A percentile compares a stretch with the other conserved stretches of the same genome.
Evolutionary conservation across 1,140 invertebrate genomes (phyloP).

Genomic region (Pissodes strobi): DNA sequence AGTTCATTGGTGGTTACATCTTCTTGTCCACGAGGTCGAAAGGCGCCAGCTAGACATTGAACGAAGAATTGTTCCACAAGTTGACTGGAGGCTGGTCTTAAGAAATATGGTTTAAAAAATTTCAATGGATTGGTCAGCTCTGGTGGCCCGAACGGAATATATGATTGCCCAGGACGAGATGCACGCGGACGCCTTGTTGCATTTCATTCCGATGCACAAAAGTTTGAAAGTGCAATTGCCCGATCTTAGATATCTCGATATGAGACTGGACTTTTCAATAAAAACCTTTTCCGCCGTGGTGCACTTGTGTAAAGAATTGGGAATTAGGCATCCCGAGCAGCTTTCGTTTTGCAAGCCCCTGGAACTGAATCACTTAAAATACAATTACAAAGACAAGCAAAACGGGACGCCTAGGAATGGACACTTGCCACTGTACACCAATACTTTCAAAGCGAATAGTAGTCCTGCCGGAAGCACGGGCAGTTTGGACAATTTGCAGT

Average conservation of each 20-base stretch:
- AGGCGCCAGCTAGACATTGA: constrained; percentile 95
- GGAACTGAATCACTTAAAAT: constrained; percentile 81
- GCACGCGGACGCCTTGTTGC: constrained; percentile 90
- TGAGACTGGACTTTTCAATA: constrained; percentile 93
- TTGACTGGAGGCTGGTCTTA: constrained; percentile 95
- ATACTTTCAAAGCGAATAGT: constrained; percentile 73
- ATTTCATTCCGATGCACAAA: constrained; percentile 99
- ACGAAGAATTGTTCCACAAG: constrained; percentile 98
- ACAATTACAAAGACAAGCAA: constrained; percentile 75
- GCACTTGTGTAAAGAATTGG: constrained; percentile 93
- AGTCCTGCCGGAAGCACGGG: constrained; percentile 72
- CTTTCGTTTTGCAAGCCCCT: constrained; percentile 92
- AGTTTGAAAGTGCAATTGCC: constrained; percentile 86
- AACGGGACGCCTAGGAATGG: constrained; percentile 50
- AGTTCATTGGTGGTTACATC: constrained; percentile 99
- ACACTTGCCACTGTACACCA: constrained; percentile 72
- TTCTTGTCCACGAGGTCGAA: constrained; percentile 98
- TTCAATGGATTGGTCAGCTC: constrained; percentile 97
- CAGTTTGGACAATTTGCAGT: constrained; percentile 69
- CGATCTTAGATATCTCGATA: constrained; percentile 90
- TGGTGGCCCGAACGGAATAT: constrained; percentile 91
- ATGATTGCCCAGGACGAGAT: constrained; percentile 98
- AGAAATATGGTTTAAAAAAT: constrained; percentile 70
- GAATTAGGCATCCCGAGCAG: constrained; percentile 96
- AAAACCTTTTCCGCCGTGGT: constrained; percentile 96